Evolutionary conservation across 2,888 invertebrate species (phyloP).

Genomic region (Caenorhabditis macrosperma): DNA sequence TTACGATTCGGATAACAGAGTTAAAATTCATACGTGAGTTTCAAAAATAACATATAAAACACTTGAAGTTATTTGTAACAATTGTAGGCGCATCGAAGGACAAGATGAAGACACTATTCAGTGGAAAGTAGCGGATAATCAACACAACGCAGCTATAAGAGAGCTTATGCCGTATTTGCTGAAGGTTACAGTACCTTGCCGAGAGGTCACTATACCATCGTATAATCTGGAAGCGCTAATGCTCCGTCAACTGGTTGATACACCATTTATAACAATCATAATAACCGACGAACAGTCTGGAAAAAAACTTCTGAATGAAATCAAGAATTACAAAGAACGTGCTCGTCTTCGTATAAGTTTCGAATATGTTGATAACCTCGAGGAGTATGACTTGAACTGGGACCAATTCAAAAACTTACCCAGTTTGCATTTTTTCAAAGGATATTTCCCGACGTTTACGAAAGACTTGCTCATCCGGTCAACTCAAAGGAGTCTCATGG

Average conservation of each 20-base stretch:
- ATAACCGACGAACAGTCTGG: not conserved
- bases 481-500: not conserved
- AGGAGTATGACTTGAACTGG: not conserved
- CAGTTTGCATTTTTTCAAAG: not conserved
- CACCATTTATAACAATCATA: not conserved
- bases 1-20: not conserved
- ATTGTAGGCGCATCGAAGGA: not conserved
- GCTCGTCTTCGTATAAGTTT: not conserved
- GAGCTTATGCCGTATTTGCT: not conserved
- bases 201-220: not conserved
- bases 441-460: slow-evolving; percentile 2
- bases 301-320: not conserved
- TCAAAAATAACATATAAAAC: not conserved
- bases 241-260: not conserved
- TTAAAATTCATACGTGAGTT: not conserved
- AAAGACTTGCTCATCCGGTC: not conserved
- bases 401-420: not conserved
- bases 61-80: not conserved
- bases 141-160: not conserved
- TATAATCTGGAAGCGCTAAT: not conserved
- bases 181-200: not conserved
- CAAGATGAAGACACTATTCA: not conserved
- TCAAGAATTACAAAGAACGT: not conserved
- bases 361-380: not conserved
- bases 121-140: not conserved